These are phyloP conservation scores for Pterostichus madidus DNA, from an alignment of 2,888 invertebrate genomes.

Conservation along the genomic window DNA sequence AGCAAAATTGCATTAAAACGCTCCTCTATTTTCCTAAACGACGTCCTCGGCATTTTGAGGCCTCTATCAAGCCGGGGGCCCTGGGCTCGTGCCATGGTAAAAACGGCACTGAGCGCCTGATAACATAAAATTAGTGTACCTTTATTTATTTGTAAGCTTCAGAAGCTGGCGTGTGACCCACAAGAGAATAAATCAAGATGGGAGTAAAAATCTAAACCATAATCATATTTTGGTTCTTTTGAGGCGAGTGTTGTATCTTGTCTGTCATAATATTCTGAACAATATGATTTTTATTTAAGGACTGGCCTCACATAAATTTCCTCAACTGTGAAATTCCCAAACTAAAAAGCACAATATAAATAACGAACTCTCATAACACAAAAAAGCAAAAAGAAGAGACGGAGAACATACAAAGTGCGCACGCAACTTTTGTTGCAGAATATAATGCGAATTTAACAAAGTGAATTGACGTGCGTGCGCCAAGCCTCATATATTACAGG, in stretches of 20 bases:
- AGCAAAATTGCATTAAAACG: no score
- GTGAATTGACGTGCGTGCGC: slow-evolving; percentile 52
- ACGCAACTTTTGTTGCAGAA: slow-evolving; percentile 53
- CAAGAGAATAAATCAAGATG: neutral
- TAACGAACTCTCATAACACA: slow-evolving; percentile 48
- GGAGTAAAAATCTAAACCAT: neutral
- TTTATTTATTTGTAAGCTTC: no score
- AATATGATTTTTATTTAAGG: slow-evolving; percentile 52
- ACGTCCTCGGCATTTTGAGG: no score
- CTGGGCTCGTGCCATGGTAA: no score
- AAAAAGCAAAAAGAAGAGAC: slow-evolving; percentile 29
- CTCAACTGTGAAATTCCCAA: slow-evolving; percentile 50
- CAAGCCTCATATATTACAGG: slow-evolving; percentile 47
- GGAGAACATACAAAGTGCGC: slow-evolving; percentile 7
- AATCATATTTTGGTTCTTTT: slow-evolving; percentile 24
- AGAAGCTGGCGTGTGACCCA: no score
- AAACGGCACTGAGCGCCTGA: no score
- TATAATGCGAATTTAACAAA: slow-evolving; percentile 59
- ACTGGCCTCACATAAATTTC: slow-evolving; percentile 45
- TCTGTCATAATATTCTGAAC: slow-evolving; percentile 19
- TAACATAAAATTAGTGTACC: no score
- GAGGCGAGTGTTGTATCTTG: slow-evolving; percentile 20
- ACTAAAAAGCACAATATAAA: slow-evolving; percentile 49
- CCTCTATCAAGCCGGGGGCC: no score
- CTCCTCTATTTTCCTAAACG: no score